Evolutionary conservation across 2,113 vertebrate genomes (phyloP).

Genomic region (Hemiprocne comata): DNA sequence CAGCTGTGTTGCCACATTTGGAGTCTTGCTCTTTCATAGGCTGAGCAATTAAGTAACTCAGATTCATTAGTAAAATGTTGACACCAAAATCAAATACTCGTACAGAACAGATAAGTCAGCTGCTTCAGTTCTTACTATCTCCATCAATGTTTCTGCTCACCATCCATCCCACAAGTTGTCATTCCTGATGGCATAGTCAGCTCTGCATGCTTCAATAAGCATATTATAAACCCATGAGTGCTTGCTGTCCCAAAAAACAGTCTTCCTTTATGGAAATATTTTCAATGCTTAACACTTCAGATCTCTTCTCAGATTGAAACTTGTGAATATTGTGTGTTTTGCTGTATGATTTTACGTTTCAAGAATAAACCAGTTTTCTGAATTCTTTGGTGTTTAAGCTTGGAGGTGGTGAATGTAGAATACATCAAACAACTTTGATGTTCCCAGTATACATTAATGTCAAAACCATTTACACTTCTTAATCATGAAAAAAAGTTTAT

Average conservation of each 20-base stretch:
- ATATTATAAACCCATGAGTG: neutral
- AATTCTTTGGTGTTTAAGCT: neutral
- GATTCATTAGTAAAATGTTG: neutral
- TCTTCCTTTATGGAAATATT: neutral
- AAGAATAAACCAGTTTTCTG: neutral
- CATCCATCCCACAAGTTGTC: neutral
- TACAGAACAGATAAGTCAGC: neutral
- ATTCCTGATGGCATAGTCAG: neutral
- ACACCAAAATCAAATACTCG: neutral
- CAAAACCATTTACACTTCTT: neutral
- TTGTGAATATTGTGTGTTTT: neutral
- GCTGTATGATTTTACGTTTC: neutral
- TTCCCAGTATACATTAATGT: neutral
- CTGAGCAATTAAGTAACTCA: neutral
- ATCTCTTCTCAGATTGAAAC: neutral
- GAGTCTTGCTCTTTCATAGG: neutral
- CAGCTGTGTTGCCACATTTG: rapidly evolving
- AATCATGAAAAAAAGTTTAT: neutral
- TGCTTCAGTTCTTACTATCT: neutral
- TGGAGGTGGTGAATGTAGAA: neutral
- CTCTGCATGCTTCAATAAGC: neutral
- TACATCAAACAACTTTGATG: neutral
- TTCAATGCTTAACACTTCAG: neutral
- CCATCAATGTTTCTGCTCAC: neutral
- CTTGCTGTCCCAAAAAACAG: neutral